Percentiles rank a stretch among this genome's conserved stretches.
These are phyloP conservation scores for Electrona antarctica DNA, from an alignment of 2,113 vertebrate genomes.

Conservation along the genomic window DNA sequence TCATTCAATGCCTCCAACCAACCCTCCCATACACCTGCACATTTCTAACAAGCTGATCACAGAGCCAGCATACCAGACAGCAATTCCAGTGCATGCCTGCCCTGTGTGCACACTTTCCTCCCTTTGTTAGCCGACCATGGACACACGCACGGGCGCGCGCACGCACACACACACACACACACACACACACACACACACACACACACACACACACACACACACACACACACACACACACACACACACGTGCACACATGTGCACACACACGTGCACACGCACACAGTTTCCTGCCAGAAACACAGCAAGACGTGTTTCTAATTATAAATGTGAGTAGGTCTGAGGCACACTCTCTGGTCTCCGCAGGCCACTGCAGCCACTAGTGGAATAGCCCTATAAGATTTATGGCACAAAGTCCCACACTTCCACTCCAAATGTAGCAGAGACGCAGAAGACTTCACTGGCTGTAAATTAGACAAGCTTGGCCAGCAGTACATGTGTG, in stretches of 20 bases:
- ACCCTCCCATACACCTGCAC: conserved; percentile 69
- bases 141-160: conserved; percentile 27
- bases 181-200: too few relatives aligned
- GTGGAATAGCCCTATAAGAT: conserved; percentile 27
- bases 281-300: conserved; percentile 68
- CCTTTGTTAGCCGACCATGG: conserved; percentile 70
- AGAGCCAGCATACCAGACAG: conserved; percentile 45
- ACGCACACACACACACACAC: conserved; percentile 1
- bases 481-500: conserved; percentile 33
- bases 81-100: conserved; percentile 67
- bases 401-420: conserved; percentile 46
- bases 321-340: conserved; percentile 66
- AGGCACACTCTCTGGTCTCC: conserved; percentile 43
- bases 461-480: conserved; percentile 45
- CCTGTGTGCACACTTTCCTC: conserved; percentile 75
- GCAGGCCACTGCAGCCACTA: conserved; percentile 49
- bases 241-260: neutral
- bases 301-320: conserved; percentile 76
- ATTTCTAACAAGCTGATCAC: conserved; percentile 66
- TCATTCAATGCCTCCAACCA: conserved; percentile 43
- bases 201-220: neutral
- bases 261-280: conserved; percentile 30
- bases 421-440: conserved; percentile 26
- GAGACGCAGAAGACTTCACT: conserved; percentile 41
- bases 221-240: neutral